A percentile compares a stretch with the other conserved stretches of the same genome.
Evolutionary conservation across 2,113 vertebrate genomes (phyloP).

Genomic region (Pseudorasbora parva): DNA sequence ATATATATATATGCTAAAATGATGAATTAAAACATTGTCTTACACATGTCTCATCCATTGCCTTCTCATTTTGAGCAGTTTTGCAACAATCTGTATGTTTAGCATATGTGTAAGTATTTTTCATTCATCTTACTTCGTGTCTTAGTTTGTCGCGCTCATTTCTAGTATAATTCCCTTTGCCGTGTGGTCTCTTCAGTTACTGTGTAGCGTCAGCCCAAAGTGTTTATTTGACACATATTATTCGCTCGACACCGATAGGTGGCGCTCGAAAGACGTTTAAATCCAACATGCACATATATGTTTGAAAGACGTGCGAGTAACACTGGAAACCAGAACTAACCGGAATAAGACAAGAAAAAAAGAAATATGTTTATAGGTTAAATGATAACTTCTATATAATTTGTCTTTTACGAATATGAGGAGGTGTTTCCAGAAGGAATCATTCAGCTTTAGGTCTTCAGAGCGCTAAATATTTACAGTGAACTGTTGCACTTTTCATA

Average conservation of each 20-base stretch:
- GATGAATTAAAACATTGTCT: constrained; percentile 74
- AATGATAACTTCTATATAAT: background rate
- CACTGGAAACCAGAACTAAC: background rate
- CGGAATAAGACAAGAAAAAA: background rate
- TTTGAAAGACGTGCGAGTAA: background rate
- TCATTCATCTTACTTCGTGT: background rate
- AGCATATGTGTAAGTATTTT: background rate
- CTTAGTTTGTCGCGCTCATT: background rate
- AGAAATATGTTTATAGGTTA: background rate
- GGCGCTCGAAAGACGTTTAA: constrained; percentile 44
- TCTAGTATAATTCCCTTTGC: background rate
- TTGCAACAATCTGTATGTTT: too few relatives aligned
- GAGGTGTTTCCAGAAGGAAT: background rate
- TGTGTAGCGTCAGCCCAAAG: background rate
- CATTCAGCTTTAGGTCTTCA: background rate
- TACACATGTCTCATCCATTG: constrained; percentile 58
- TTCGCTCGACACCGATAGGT: constrained; percentile 36
- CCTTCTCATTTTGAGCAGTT: constrained; percentile 25
- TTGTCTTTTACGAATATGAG: background rate
- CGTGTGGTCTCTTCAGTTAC: background rate
- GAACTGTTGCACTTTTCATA: background rate
- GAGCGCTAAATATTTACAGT: constrained; percentile 18
- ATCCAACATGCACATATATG: background rate
- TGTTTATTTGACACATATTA: background rate
- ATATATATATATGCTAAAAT: constrained; percentile 74